Conservation (phyloP, 2,797 vertebrate genomes). For the Silurus aristotelis region DNA sequence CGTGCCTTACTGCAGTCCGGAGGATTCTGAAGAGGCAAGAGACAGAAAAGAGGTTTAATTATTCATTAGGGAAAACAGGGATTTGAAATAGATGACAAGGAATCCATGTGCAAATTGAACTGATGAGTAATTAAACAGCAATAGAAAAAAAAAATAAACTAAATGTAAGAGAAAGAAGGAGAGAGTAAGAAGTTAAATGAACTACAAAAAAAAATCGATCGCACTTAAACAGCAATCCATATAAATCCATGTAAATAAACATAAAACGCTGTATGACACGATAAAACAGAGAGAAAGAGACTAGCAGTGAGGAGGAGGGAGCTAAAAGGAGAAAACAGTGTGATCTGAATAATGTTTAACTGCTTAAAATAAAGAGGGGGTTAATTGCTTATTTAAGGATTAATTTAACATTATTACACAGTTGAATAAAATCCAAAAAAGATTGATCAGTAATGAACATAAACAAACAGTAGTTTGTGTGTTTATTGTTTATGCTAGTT, state of each 20-base stretch:
- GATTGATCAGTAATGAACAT: background rate
- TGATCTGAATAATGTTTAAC: background rate
- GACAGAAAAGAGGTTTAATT: background rate
- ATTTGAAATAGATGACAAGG: background rate
- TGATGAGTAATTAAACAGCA: conserved; percentile 22
- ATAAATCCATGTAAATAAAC: background rate
- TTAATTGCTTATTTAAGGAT: conserved; percentile 19
- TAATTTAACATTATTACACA: background rate
- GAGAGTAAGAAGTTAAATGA: conserved; percentile 14
- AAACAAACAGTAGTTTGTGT: background rate
- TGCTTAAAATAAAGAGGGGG: background rate
- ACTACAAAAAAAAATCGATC: conserved; percentile 9
- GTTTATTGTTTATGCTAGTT: background rate
- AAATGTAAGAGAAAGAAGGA: background rate
- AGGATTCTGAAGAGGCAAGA: conserved; percentile 82
- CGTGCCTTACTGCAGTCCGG: conserved; percentile 94
- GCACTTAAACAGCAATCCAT: conserved; percentile 18
- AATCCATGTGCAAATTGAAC: conserved; percentile 4
- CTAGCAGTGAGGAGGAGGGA: background rate
- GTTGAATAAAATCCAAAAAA: background rate
- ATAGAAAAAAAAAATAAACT: background rate
- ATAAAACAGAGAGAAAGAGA: background rate
- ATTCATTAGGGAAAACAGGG: background rate
- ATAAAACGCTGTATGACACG: background rate
- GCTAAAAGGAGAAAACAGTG: background rate